Base-by-base conservation (phyloP, 2,113 vertebrate genomes). In the Neoarius graeffei region DNA sequence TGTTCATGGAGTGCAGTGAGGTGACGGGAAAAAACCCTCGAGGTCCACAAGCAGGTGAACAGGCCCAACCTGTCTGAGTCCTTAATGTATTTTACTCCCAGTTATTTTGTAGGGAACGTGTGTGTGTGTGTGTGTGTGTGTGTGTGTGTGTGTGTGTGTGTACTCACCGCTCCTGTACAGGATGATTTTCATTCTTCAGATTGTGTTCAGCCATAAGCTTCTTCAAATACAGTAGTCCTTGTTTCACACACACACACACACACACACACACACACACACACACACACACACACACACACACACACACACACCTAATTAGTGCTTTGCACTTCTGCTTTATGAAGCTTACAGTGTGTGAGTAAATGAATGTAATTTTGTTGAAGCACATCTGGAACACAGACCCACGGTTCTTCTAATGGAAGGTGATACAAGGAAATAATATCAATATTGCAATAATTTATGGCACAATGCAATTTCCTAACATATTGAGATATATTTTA, bases 121-220 rank as follows among this genome's bases (percentile, higher is more conserved):
- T 81, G 54, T 60, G 80, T 64, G 57, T 25, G 59, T 83, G 81
- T 83, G 59, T 56, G 59, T 64, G 48, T 27, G 56, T 52, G 77
- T 30, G 54, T 60, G 80, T 64, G 57, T 25, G 59, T 83, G 81
- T 83, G 59, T 56, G 59, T 64, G 48, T 27, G 56, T 52, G 77
- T 30, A 91, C 97, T 95, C 86, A 99, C 98, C 94, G 96, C 84
- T 98, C 97, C 91, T 96, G 96, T 71, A 94, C 96, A 19, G 96
- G 96, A 88, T 95, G 96, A 0, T 93, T 90, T 10, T 97, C 94
- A 0, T 93, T 97, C 56, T 85, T 94, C 66, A 99, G 94, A 66
- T 94, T 96, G 88, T 99, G 98, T 86, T 99, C 98, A 0, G 97
- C 95, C 52, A 97, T 93, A 56, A 99, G 92, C 93, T 94, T 96